Base-by-base conservation (phyloP, 2,797 vertebrate species). In the Xenopus petersii region DNA sequence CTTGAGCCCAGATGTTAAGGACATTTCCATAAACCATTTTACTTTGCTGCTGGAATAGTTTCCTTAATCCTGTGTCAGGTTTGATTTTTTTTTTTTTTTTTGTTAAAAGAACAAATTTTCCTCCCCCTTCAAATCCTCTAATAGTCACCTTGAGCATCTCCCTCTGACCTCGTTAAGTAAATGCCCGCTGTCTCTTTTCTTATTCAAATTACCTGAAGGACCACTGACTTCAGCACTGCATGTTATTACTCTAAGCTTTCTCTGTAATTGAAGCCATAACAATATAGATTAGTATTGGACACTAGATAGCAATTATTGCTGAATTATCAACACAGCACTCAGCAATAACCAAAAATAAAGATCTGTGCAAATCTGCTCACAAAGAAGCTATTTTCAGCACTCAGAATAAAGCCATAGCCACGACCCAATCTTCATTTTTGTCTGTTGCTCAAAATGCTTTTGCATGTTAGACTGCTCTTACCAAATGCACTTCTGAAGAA, bases 91-190 rank as follows among this genome's bases (percentile, higher is more conserved):
- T 42, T 30, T 30, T 30, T 30, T 30, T 42, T 42, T 42, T 2
- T 49, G 48, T 2, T 11, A 9, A 49, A 51, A 51, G 4, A 51
- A 51, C 49, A 12, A 4, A 56, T 56, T 56, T 51, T 5, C 54
- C 54, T 64, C 11, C 36, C 62, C 58, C 48, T 74, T 58, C n/a
- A 70, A 65, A 75, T 59, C 63, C 55, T 58, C 46, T 76, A 76
- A 76, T 76, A 66, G 74, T 76, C 74, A 76, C 68, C 74, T 76
- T 76, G 54, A 70, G 74, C 46, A 48, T 65, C 56, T n/a, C 60
- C 67, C 66, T 76, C 49, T 71, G 68, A 70, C 74, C 68, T 76
- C 62, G 46, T 36, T 33, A 24, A 76, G 68, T 71, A 66, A 70
- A 71, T 70, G 66, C 64, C 74, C 60, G 55, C 55, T 71, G 54